Conservation (phyloP, 1,140 invertebrate genomes). For the Ceratitis capitata region DNA sequence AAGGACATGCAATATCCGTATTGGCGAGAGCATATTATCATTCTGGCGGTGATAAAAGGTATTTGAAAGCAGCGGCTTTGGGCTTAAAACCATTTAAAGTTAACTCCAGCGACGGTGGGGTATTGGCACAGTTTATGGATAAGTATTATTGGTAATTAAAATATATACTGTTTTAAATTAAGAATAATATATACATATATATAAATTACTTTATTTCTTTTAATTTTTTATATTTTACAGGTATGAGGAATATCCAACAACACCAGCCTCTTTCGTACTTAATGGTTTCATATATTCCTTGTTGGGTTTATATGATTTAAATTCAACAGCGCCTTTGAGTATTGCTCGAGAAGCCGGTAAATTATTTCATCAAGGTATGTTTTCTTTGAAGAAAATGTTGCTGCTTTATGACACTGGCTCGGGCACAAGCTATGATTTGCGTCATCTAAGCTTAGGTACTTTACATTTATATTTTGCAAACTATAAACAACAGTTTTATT, state of each 20-base stretch:
- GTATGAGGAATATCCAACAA: constrained; percentile 99
- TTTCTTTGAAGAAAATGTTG: constrained; percentile 88
- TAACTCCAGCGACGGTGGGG: constrained; percentile 78
- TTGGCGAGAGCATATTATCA: constrained; percentile 88
- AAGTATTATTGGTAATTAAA: constrained; percentile 75
- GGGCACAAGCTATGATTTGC: constrained; percentile 95
- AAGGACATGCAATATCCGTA: constrained; percentile 95
- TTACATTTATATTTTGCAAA: background rate
- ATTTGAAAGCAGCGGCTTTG: constrained; percentile 82
- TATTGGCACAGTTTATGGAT: constrained; percentile 84
- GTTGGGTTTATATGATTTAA: constrained; percentile 93
- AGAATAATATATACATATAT: no score
- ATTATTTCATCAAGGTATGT: constrained; percentile 88
- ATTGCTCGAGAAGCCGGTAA: constrained; percentile 75
- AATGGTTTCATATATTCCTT: constrained; percentile 99
- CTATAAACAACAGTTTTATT: background rate
- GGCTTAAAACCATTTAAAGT: constrained; percentile 86
- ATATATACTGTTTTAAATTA: no score
- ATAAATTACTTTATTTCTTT: background rate
- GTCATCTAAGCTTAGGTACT: constrained; percentile 84
- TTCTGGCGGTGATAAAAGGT: constrained; percentile 78
- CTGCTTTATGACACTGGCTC: constrained; percentile 95
- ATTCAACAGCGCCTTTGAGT: constrained; percentile 73
- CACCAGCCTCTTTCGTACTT: constrained; percentile 92
- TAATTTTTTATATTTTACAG: constrained; percentile 66